A percentile compares a stretch with the other conserved stretches of the same genome.
These are phyloP conservation scores for Balanococcus diminutus DNA, from an alignment of 2,888 invertebrate genomes.

Conservation along the genomic window DNA sequence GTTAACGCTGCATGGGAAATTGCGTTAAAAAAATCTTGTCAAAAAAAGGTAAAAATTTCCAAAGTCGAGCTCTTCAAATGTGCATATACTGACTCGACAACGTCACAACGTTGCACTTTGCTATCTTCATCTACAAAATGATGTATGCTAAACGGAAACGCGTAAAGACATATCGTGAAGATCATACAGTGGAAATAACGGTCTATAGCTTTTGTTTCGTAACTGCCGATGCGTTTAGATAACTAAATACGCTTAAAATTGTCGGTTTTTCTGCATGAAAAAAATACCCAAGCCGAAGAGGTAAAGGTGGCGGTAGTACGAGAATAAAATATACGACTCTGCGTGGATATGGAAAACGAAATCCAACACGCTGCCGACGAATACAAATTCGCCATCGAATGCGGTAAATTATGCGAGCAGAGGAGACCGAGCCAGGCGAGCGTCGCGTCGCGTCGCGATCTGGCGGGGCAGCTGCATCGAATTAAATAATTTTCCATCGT, in stretches of 20 bases:
- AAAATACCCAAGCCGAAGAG: background rate
- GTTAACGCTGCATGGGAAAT: background rate
- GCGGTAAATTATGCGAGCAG: background rate
- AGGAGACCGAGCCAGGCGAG: background rate
- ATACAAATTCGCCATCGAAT: background rate
- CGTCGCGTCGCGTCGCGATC: too few species aligned
- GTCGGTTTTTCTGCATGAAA: constrained; percentile 32
- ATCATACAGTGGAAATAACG: constrained; percentile 13
- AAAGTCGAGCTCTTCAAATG: too few species aligned
- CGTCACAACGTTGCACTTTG: background rate
- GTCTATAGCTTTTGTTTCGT: constrained; percentile 14
- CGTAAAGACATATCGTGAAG: constrained; percentile 14
- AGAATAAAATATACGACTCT: background rate
- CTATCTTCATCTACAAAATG: background rate
- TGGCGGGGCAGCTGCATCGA: background rate
- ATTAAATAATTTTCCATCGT: background rate
- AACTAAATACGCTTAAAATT: constrained; percentile 37
- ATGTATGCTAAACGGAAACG: constrained; percentile 30
- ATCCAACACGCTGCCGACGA: background rate
- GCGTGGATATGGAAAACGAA: too few species aligned
- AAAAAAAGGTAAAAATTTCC: background rate
- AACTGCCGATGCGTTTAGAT: constrained; percentile 28
- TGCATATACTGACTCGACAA: too few species aligned
- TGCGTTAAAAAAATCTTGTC: background rate
- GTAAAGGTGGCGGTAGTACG: background rate